These are phyloP conservation scores for Heliopora coerulea DNA, from an alignment of 92 coral and sea anemone species.

Conservation along the genomic window DNA sequence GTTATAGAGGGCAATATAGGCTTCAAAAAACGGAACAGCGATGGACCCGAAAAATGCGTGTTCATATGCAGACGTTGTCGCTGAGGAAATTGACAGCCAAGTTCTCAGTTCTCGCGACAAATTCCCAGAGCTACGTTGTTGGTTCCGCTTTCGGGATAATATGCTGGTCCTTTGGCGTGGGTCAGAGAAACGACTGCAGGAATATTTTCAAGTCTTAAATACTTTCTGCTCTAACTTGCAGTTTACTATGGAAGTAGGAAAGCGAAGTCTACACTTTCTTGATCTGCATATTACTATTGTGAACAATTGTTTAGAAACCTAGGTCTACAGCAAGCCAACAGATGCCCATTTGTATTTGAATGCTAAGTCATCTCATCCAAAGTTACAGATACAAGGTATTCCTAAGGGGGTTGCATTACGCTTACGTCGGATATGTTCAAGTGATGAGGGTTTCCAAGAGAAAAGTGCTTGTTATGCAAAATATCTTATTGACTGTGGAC, in stretches of 20 bases:
- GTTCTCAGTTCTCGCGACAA: background rate
- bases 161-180: constrained; percentile 13
- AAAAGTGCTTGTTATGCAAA: background rate
- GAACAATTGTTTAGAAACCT: background rate
- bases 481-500: background rate
- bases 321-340: constrained; percentile 18
- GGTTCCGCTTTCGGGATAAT: constrained; percentile 22
- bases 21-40: constrained; percentile 23
- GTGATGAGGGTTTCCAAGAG: background rate
- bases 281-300: constrained; percentile 3
- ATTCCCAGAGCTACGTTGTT: constrained; percentile 5
- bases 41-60: constrained; percentile 26
- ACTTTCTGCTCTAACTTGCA: background rate
- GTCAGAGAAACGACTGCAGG: background rate
- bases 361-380: constrained; percentile 7
- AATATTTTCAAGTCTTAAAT: constrained; percentile 4
- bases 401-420: constrained; percentile 2
- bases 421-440: background rate
- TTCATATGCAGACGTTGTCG: constrained; percentile 29
- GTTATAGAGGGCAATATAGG: constrained; percentile 8
- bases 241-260: constrained; percentile 21
- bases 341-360: constrained; percentile 17
- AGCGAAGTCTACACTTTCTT: constrained; percentile 5
- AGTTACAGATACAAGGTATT: background rate
- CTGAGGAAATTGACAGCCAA: constrained; percentile 17